These are phyloP conservation scores for Microtus ochrogaster DNA, from an alignment of 2,113 vertebrate species.

Conservation along the genomic window DNA sequence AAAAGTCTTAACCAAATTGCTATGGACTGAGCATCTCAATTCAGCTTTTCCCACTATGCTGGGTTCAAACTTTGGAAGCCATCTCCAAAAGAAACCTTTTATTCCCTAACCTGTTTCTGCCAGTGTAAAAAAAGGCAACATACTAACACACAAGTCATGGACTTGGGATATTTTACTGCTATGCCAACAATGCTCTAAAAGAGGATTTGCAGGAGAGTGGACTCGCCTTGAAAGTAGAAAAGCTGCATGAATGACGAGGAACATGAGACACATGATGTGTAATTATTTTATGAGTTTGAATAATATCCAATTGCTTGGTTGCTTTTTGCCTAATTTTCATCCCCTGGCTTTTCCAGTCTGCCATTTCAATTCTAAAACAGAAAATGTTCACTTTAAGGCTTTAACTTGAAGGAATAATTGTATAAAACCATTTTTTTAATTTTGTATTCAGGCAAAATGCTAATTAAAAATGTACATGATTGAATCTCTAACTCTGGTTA, in stretches of 20 bases:
- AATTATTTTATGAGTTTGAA: neutral
- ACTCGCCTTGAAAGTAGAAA: neutral
- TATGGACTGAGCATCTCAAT: neutral
- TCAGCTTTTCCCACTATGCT: neutral
- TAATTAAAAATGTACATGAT: neutral
- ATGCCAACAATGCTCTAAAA: neutral
- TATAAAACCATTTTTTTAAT: conserved; percentile 18
- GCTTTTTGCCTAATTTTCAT: neutral
- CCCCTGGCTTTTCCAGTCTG: neutral
- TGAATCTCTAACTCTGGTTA: neutral
- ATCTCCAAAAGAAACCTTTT: neutral
- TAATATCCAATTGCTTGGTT: neutral
- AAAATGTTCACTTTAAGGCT: conserved; percentile 37
- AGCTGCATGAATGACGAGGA: rapidly evolving
- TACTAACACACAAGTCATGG: neutral
- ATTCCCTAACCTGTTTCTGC: neutral
- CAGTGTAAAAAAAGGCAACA: neutral
- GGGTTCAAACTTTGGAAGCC: neutral
- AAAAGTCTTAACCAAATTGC: neutral
- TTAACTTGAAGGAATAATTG: neutral
- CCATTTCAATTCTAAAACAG: neutral
- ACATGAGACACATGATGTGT: neutral
- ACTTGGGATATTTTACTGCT: neutral
- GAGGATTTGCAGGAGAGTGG: neutral
- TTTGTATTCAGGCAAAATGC: neutral